Percentiles rank a stretch among this genome's conserved stretches.
These are phyloP conservation scores for Dysmachus trigonus DNA, from an alignment of 2,888 invertebrate species.

Conservation along the genomic window DNA sequence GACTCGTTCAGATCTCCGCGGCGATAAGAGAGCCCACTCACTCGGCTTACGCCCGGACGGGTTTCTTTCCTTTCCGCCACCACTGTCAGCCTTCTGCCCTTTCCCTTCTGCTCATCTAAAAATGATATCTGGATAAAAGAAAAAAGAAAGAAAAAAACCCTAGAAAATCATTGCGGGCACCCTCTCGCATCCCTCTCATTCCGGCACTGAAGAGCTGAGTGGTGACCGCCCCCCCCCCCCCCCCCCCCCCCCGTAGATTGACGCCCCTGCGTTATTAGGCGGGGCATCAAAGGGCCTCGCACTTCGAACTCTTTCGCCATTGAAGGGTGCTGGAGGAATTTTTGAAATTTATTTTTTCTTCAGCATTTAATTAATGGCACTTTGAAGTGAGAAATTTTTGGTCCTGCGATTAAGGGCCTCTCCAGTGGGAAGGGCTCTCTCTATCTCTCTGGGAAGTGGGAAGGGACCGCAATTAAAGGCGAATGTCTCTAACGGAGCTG, in stretches of 20 bases:
- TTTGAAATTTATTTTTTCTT: neutral
- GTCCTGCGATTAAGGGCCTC: neutral
- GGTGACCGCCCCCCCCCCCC: neutral
- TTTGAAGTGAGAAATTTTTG: constrained; percentile 34
- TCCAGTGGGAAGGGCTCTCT: neutral
- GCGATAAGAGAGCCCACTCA: constrained; percentile 45
- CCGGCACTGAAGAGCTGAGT: neutral
- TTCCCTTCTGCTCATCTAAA: neutral
- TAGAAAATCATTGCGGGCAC: constrained; percentile 21
- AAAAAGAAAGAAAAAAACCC: neutral
- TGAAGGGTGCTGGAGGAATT: neutral
- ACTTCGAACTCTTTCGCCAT: neutral
- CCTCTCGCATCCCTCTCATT: constrained; percentile 21
- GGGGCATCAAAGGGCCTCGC: constrained; percentile 9
- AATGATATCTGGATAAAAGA: neutral
- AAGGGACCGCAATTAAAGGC: constrained; percentile 30
- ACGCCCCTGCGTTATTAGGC: constrained; percentile 16
- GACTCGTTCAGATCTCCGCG: constrained; percentile 45
- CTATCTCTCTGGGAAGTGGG: no score
- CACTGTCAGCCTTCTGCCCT: neutral
- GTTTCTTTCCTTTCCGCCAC: neutral
- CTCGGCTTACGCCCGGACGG: constrained; percentile 5
- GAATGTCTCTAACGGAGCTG: neutral
- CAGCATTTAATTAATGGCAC: constrained; percentile 30
- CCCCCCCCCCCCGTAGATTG: neutral